Base-by-base conservation (phyloP, 2,113 vertebrate genomes). In the Catagonus wagneri region DNA sequence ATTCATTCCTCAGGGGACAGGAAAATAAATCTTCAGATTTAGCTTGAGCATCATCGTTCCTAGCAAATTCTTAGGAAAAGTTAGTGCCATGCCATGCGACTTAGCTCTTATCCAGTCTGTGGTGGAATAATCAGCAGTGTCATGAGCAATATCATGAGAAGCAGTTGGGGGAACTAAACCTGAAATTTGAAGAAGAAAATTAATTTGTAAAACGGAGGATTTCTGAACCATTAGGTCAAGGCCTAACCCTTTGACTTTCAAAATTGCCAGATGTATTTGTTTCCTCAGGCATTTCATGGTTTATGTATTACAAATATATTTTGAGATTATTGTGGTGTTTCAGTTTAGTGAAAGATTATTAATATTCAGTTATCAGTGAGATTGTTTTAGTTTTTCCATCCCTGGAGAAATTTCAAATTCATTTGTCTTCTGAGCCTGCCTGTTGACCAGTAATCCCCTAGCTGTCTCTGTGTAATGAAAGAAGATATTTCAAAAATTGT, bases 401-500 rank as follows among this genome's bases (percentile, higher is more conserved):
- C 58, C 58, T 89, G 60, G 56, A 92, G 60, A 90, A 94, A 84
- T 78, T 71, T 50, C 20, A 87, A 17, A 76, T 94, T 93, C 19
- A 52, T 83, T 50, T 94, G 68, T 68, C 44, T n/a, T 95, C 27
- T 95, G 34, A 90, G 34, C 29, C 12, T 2, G 29, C 34, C n/a
- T 32, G 87, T 22, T 36, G 32, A 75, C 34, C 34, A 93, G 12
- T 50, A 68, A 94, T 89, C 17, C 34, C 11, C 17, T 85, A 54
- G 16, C 19, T 81, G 14, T 80, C 27, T 36, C 14, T 71, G 16
- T 34, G 1, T 22, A 0, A 50, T 93, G 69, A 86, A 95, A 91
- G 69, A 65, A 87, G 22, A 92, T 56, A 78, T 86, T 89, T 69
- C 2, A 27, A 88, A 92, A 69, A 65, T 44, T 68, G 2, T 84